phyloP scores from a whole-genome alignment of 2,888 invertebrate species.

The Melieria crassipennis region DNA sequence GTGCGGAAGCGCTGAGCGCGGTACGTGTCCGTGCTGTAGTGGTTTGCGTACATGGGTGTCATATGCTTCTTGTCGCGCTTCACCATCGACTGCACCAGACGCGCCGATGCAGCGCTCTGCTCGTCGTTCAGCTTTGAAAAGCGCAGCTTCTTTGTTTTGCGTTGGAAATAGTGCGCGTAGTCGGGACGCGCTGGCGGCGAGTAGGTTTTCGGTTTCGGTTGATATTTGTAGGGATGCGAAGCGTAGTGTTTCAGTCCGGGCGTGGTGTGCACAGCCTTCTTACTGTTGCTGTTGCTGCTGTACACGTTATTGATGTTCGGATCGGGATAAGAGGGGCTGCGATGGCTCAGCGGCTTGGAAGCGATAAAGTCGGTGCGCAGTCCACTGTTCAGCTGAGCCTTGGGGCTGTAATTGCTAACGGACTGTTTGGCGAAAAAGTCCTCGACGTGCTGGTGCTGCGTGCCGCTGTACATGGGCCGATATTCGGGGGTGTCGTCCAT shows the following conservation, averaged over 20 bases:
- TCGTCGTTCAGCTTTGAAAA: constrained; percentile 43
- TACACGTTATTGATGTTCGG: constrained; percentile 51
- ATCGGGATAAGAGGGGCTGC: constrained; percentile 51
- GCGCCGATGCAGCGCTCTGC: constrained; percentile 59
- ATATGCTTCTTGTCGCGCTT: constrained; percentile 59
- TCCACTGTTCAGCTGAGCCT: constrained; percentile 24
- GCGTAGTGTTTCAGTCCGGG: constrained; percentile 68
- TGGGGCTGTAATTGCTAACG: constrained; percentile 12
- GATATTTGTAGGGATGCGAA: constrained; percentile 46
- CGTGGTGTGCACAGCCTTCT: constrained; percentile 58
- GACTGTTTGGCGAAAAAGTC: constrained; percentile 48
- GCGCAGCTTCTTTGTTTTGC: constrained; percentile 53
- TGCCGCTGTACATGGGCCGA: constrained; percentile 44
- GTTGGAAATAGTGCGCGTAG: constrained; percentile 60
- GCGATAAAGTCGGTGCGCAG: constrained; percentile 52
- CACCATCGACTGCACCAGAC: constrained; percentile 61
- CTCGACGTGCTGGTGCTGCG: constrained; percentile 46
- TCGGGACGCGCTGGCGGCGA: constrained; percentile 48
- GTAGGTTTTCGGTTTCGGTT: constrained; percentile 39
- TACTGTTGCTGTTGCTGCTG: constrained; percentile 54
- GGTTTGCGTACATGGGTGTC: constrained; percentile 60
- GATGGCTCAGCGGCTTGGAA: constrained; percentile 47
- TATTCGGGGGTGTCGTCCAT: constrained; percentile 49
- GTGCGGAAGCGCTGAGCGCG: constrained; percentile 38
- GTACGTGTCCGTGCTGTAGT: constrained; percentile 41